These are phyloP conservation scores for Plagodis dolabraria DNA, from an alignment of 2,888 invertebrate species.

Conservation along the genomic window DNA sequence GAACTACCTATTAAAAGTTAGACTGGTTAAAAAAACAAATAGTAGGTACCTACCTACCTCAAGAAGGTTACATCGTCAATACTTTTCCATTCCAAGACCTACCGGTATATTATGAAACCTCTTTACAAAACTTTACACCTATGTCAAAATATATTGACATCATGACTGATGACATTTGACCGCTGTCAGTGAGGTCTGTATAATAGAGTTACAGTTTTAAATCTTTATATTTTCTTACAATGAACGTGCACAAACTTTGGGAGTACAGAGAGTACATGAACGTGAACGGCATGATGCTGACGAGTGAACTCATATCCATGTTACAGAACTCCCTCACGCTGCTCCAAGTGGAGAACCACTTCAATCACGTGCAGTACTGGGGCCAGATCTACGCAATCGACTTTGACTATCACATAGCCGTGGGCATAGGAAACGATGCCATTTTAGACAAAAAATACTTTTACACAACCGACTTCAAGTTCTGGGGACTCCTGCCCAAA, in stretches of 20 bases:
- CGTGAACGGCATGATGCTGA: slow-evolving; percentile 88
- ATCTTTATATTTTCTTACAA: slow-evolving; percentile 28
- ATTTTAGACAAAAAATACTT: slow-evolving; percentile 89
- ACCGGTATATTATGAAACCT: too few relatives aligned
- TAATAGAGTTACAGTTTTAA: background rate
- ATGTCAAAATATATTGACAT: too few relatives aligned
- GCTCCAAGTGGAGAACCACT: slow-evolving; percentile 94
- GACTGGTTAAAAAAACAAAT: too few relatives aligned
- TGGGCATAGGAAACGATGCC: slow-evolving; percentile 91
- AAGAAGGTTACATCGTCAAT: too few relatives aligned
- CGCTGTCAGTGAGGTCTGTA: background rate
- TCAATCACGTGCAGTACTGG: slow-evolving; percentile 93
- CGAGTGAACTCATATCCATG: slow-evolving; percentile 88
- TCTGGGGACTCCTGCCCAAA: slow-evolving; percentile 85
- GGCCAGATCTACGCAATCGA: slow-evolving; percentile 91
- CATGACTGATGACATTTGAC: background rate
- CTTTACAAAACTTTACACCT: too few relatives aligned
- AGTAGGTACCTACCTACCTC: too few relatives aligned
- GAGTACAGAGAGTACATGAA: slow-evolving; percentile 75
- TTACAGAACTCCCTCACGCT: slow-evolving; percentile 91
- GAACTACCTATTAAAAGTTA: too few relatives aligned
- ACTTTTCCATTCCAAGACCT: too few relatives aligned
- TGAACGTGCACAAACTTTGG: slow-evolving; percentile 79
- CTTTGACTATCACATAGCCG: slow-evolving; percentile 93
- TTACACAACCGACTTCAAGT: slow-evolving; percentile 89